These are phyloP conservation scores for Pipra filicauda DNA, from an alignment of 2,113 vertebrate species.

Conservation along the genomic window DNA sequence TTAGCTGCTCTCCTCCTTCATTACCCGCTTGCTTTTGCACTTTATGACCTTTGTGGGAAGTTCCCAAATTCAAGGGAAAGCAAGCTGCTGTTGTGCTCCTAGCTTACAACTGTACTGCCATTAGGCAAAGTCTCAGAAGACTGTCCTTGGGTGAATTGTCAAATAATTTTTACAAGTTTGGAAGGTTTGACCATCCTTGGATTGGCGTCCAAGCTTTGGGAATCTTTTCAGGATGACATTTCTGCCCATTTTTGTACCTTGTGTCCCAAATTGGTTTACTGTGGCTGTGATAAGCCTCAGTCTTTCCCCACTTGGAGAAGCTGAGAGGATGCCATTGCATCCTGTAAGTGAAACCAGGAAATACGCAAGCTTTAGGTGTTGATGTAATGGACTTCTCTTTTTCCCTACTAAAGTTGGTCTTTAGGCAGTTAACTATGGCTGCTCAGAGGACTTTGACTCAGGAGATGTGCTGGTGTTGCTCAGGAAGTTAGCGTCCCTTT, in stretches of 20 bases:
- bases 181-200: not conserved
- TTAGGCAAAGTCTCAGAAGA: not conserved
- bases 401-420: not conserved
- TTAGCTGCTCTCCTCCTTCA: not conserved
- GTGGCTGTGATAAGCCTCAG: not conserved
- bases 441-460: not conserved
- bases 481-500: not conserved
- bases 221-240: not conserved
- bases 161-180: not conserved
- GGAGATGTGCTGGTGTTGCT: not conserved
- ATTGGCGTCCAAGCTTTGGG: not conserved
- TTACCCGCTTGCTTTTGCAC: not conserved
- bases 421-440: not conserved
- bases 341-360: not conserved
- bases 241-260: not conserved
- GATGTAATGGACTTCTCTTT: not conserved
- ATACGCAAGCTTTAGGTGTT: not conserved
- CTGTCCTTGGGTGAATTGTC: not conserved
- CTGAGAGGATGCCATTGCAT: not conserved
- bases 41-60: not conserved
- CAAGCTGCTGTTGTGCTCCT: not conserved
- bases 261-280: not conserved
- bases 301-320: not conserved
- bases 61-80: not conserved
- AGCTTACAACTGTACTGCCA: not conserved